Conservation (phyloP, 2,113 vertebrate genomes). For the Naja naja region DNA sequence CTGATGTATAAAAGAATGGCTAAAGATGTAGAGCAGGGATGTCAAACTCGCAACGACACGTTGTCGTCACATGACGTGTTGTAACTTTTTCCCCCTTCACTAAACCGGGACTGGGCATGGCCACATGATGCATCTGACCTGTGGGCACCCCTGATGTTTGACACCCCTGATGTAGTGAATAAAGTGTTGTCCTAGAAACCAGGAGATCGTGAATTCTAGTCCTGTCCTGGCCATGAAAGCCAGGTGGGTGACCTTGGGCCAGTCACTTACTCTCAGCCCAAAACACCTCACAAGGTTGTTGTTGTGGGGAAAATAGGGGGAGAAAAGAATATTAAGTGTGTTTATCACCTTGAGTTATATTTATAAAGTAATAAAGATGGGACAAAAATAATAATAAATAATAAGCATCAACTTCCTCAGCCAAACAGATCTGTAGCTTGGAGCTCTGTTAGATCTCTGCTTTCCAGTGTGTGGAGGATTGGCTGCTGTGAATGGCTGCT, state of each 20-base stretch:
- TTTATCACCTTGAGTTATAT: not conserved
- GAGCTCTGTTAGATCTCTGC: not conserved
- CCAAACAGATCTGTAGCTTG: conserved; percentile 9
- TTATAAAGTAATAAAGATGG: not conserved
- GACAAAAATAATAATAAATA: not conserved
- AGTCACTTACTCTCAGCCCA: too few relatives aligned
- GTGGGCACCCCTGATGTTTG: too few relatives aligned
- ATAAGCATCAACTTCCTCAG: not conserved
- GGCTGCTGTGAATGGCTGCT: not conserved
- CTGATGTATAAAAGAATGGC: not conserved
- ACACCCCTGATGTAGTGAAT: not conserved
- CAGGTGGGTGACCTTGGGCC: not conserved
- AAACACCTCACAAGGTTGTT: not conserved
- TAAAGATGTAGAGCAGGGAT: not conserved
- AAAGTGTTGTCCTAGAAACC: not conserved
- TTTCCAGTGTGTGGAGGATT: conserved; percentile 25
- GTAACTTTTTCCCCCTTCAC: too few relatives aligned
- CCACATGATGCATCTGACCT: too few relatives aligned
- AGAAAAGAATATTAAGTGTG: not conserved
- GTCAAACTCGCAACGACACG: too few relatives aligned
- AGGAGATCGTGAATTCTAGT: not conserved
- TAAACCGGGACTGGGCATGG: too few relatives aligned
- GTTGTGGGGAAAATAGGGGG: not conserved
- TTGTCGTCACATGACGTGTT: too few relatives aligned
- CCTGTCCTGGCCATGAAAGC: not conserved